A percentile compares a stretch with the other conserved stretches of the same genome.
These are phyloP conservation scores for Hemicrepidius hirtus DNA, from an alignment of 2,888 invertebrate species.

Conservation along the genomic window DNA sequence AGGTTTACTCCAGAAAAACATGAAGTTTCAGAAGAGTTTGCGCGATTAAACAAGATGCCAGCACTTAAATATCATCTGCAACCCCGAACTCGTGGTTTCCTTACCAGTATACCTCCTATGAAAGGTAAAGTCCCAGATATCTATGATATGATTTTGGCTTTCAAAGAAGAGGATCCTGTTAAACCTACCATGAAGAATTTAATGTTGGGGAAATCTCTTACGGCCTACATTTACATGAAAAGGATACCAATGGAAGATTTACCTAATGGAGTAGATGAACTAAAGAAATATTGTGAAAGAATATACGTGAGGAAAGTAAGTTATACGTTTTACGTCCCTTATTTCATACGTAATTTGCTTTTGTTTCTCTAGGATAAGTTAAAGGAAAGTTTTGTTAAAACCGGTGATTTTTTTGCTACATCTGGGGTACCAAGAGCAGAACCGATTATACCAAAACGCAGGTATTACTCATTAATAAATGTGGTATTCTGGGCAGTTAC, in stretches of 20 bases:
- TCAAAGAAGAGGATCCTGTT: slow-evolving; percentile 79
- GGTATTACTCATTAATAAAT: slow-evolving; percentile 82
- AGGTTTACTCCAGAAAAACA: slow-evolving; percentile 92
- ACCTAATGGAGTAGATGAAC: slow-evolving; percentile 83
- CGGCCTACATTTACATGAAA: slow-evolving; percentile 85
- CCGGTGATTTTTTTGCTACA: slow-evolving; percentile 86
- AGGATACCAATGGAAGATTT: slow-evolving; percentile 88
- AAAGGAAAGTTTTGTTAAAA: slow-evolving; percentile 82
- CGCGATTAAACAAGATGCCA: slow-evolving; percentile 88
- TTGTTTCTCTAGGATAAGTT: slow-evolving; percentile 42
- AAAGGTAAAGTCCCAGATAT: slow-evolving; percentile 87
- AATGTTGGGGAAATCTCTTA: slow-evolving; percentile 82
- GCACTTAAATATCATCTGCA: slow-evolving; percentile 91
- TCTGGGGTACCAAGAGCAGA: slow-evolving; percentile 82
- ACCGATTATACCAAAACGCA: slow-evolving; percentile 75
- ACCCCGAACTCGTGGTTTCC: slow-evolving; percentile 97
- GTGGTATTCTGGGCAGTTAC: slow-evolving; percentile 81
- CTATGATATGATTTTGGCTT: slow-evolving; percentile 88
- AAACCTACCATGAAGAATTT: slow-evolving; percentile 88
- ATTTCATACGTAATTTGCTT: neutral
- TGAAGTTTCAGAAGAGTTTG: slow-evolving; percentile 90
- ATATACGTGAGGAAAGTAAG: slow-evolving; percentile 87
- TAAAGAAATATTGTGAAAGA: slow-evolving; percentile 89
- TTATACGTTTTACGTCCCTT: slow-evolving; percentile 50
- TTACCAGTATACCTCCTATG: slow-evolving; percentile 87